These are phyloP conservation scores for Solenopsis invicta DNA, from an alignment of 1,140 invertebrate species.

Conservation along the genomic window DNA sequence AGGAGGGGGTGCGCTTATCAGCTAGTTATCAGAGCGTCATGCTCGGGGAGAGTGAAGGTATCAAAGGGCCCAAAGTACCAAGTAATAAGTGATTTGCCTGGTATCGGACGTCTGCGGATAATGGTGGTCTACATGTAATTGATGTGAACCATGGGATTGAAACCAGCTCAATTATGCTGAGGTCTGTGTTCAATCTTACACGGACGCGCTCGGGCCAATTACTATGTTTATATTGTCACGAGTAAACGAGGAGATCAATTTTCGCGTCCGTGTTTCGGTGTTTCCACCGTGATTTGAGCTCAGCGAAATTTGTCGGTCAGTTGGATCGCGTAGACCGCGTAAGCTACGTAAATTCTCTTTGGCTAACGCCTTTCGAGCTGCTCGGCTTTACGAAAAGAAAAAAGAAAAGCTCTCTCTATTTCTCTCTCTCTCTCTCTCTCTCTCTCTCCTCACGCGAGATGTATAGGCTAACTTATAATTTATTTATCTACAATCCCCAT, in stretches of 20 bases:
- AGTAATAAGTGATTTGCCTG: constrained; percentile 30
- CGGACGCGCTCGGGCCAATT: background rate
- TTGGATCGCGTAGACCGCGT: background rate
- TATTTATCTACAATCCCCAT: background rate
- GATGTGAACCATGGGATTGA: background rate
- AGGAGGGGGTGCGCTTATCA: constrained; percentile 23
- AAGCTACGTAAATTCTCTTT: constrained; percentile 2
- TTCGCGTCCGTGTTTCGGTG: background rate
- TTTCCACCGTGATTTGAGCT: background rate
- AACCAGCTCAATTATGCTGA: constrained; percentile 13
- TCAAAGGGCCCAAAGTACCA: constrained; percentile 27
- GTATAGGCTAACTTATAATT: background rate
- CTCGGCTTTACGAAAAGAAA: too few relatives aligned
- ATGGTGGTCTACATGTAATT: constrained; percentile 15
- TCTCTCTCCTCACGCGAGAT: background rate
- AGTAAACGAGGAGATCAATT: background rate
- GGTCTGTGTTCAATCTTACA: background rate
- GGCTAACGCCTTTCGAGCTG: background rate
- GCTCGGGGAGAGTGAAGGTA: constrained; percentile 1
- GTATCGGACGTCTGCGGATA: constrained; percentile 7
- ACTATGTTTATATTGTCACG: background rate
- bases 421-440: background rate
- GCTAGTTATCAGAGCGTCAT: constrained; percentile 41
- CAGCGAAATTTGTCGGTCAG: background rate
- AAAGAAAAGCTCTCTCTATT: too few relatives aligned